A percentile compares a stretch with the other conserved stretches of the same genome.
Evolutionary conservation across 2,113 vertebrate species (phyloP).

Genomic region (Oceanodroma tethys): DNA sequence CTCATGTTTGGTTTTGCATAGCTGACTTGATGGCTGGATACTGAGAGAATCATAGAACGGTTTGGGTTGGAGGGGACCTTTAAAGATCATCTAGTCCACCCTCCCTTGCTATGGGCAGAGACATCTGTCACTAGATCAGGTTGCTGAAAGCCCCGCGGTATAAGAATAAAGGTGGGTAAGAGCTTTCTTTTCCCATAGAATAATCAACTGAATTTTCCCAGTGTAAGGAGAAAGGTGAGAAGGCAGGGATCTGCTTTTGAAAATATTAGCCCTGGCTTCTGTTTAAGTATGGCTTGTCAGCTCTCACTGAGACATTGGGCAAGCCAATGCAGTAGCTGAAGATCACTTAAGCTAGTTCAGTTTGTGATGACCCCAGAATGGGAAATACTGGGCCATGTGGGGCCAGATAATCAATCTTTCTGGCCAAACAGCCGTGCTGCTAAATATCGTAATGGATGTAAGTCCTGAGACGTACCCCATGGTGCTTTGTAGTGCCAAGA

Average conservation of each 20-base stretch:
- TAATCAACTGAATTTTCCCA: not conserved
- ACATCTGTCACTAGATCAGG: not conserved
- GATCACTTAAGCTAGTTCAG: not conserved
- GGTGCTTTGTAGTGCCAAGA: not conserved
- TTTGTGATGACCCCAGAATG: not conserved
- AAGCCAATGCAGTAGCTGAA: not conserved
- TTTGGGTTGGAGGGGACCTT: not conserved
- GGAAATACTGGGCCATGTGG: not conserved
- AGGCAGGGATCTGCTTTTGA: not conserved
- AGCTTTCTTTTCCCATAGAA: not conserved
- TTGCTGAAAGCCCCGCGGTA: not conserved
- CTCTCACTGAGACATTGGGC: not conserved
- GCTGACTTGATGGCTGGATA: not conserved
- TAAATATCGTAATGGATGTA: not conserved
- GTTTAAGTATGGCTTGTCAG: not conserved
- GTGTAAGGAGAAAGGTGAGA: not conserved
- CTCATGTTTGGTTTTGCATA: not conserved
- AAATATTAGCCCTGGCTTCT: not conserved
- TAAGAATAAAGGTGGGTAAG: not conserved
- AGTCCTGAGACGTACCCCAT: not conserved
- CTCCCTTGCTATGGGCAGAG: rapidly evolving
- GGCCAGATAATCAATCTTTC: not conserved
- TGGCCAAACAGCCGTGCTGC: not conserved
- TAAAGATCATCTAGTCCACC: not conserved
- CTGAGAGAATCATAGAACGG: not conserved